phyloP scores from a whole-genome alignment of 2,888 invertebrate species.

The Drosophila borborema region DNA sequence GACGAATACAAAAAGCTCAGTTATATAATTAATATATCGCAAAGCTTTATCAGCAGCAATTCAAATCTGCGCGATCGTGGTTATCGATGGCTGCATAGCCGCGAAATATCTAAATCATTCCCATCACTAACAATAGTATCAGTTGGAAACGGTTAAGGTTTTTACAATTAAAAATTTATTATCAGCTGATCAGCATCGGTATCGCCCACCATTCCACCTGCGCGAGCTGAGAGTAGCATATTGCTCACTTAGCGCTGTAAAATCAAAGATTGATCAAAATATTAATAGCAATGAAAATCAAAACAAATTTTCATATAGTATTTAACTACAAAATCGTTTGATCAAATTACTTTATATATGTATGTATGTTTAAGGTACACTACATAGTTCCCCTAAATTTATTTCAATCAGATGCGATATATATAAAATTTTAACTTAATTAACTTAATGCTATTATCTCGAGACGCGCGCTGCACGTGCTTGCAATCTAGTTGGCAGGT shows the following conservation, averaged over 20 bases:
- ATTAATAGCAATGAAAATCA: no score
- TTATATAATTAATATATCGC: background rate
- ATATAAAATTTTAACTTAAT: slow-evolving; percentile 26
- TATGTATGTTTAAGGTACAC: background rate
- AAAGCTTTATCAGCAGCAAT: background rate
- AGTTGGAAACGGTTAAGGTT: background rate
- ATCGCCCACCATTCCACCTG: no score
- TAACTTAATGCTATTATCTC: slow-evolving; percentile 12
- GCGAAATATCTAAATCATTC: background rate
- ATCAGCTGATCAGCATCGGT: no score
- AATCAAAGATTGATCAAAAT: no score
- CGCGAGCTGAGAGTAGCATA: no score
- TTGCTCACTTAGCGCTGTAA: no score
- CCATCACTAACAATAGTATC: background rate
- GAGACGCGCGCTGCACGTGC: slow-evolving; percentile 44
- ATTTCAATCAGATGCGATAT: slow-evolving; percentile 17
- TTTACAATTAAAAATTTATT: no score
- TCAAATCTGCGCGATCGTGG: background rate
- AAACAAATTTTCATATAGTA: no score
- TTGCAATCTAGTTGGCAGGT: slow-evolving; percentile 51
- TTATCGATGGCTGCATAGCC: background rate
- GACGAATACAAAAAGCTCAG: background rate
- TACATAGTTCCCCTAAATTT: slow-evolving; percentile 6
- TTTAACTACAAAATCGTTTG: background rate
- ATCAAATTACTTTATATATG: background rate